A percentile compares a stretch with the other conserved stretches of the same genome.
phyloP scores from a whole-genome alignment of 2,113 vertebrate species.

The Pipa parva region DNA sequence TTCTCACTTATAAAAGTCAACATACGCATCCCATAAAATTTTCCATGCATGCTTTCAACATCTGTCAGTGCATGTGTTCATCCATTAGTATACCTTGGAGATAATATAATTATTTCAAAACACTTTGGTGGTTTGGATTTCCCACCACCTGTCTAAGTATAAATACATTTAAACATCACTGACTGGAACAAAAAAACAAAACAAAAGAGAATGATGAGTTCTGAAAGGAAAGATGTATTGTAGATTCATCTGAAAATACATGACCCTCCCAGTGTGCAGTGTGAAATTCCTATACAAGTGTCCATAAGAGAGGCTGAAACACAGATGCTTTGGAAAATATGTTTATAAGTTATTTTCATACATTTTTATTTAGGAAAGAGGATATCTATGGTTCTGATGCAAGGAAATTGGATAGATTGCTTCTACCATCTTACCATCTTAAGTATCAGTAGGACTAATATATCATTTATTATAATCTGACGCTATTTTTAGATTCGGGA shows the following conservation, averaged over 20 bases:
- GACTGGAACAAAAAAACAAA: background rate
- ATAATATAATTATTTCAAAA: constrained; percentile 43
- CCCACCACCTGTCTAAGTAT: constrained; percentile 27
- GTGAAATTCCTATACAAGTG: constrained; percentile 35
- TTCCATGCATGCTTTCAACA: constrained; percentile 1
- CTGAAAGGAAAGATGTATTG: constrained; percentile 28
- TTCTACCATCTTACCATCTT: too few relatives aligned
- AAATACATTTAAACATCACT: constrained; percentile 30
- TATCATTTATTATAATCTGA: too few relatives aligned
- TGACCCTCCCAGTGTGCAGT: constrained; percentile 47
- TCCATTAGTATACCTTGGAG: constrained; percentile 34
- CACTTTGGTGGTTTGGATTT: constrained; percentile 34
- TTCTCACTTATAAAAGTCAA: background rate
- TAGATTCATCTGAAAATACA: constrained; percentile 45
- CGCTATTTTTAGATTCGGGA: too few relatives aligned
- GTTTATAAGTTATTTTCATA: too few relatives aligned
- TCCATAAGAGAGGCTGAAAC: background rate
- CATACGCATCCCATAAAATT: constrained; percentile 19
- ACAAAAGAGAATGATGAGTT: background rate
- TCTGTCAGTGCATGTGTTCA: constrained; percentile 45
- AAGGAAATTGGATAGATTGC: too few relatives aligned
- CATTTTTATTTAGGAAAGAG: too few relatives aligned
- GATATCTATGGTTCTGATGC: too few relatives aligned
- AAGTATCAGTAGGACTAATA: too few relatives aligned
- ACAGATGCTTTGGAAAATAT: constrained; percentile 32